These are phyloP conservation scores for Pluvialis apricaria DNA, from an alignment of 2,113 vertebrate species.

Conservation along the genomic window DNA sequence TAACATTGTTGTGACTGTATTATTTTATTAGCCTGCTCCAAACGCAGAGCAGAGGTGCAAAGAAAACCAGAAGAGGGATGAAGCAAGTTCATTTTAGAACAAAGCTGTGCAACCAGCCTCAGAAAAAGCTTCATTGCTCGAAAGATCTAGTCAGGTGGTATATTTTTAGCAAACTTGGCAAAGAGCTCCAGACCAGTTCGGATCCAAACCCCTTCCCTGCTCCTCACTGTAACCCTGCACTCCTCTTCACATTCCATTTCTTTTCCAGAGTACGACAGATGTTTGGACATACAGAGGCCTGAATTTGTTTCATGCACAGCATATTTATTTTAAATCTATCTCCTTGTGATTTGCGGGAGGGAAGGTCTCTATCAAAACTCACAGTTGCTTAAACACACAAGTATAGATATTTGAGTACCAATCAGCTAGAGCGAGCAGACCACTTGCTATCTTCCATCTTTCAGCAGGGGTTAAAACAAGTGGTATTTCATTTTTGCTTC, in stretches of 20 bases:
- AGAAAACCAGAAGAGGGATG: not conserved
- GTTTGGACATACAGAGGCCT: not conserved
- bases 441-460: not conserved
- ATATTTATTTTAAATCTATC: not conserved
- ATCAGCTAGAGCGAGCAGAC: not conserved
- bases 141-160: not conserved
- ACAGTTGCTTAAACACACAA: not conserved
- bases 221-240: not conserved
- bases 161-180: not conserved
- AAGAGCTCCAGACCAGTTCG: not conserved
- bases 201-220: not conserved
- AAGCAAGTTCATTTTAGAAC: not conserved
- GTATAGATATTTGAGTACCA: not conserved
- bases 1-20: not conserved
- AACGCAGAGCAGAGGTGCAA: not conserved
- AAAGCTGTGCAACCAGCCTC: not conserved
- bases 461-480: not conserved
- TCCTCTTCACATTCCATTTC: not conserved
- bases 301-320: not conserved
- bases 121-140: not conserved
- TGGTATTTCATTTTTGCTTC: not conserved
- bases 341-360: not conserved
- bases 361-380: not conserved
- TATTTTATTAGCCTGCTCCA: not conserved
- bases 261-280: rapidly evolving